Evolutionary conservation across 2,888 invertebrate species (phyloP), one percentile per base, ranked within the genome.

Genomic region (Crossocerus cetratus): DNA sequence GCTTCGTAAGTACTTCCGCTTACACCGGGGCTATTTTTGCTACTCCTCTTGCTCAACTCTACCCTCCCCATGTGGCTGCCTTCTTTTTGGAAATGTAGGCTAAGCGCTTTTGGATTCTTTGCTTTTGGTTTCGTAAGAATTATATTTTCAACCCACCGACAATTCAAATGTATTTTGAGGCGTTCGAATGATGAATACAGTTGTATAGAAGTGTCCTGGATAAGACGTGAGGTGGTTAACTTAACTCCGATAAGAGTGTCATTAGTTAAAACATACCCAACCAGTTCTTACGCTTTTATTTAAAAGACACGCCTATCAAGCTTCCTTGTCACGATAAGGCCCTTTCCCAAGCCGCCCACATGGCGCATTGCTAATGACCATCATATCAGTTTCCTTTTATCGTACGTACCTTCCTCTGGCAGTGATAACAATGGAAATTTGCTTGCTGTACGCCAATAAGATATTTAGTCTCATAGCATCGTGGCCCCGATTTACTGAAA

Each of bases 1-100:
- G 99, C 92, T 99, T 99, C 92, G 99, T 99, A 93, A 97, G 97
- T 95, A 85, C 77, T 21, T 43, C 21, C 13, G 60, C 16, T 66
- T 42, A 32, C n/a, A 5, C 16, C n/a, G 18, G 11, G 23, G 11
- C 43, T 22, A 23, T 59, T 61, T 43, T 16, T 32, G 11, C 55
- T 57, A 14, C 60, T 55, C n/a, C n/a, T 32, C 16, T 70, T 49
- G 63, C 8, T 45, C 53, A 68, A 45, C 59, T 44, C 42, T 23
- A 64, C 65, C n/a, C 61, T 68, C n/a, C 61, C 64, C 54, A 64
- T 32, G 5, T 32, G 32, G 8, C 5, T 32, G 32, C 8, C 8
- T 11, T 32, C 32, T 4, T 32, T 32, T 32, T 32, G 32, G 32
- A 32, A 32, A 32, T 32, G 32, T 32, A 3, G 32, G 8, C 8